A percentile compares a stretch with the other conserved stretches of the same genome.
Conservation (phyloP, 2,797 vertebrate genomes). For the Varecia variegata region DNA sequence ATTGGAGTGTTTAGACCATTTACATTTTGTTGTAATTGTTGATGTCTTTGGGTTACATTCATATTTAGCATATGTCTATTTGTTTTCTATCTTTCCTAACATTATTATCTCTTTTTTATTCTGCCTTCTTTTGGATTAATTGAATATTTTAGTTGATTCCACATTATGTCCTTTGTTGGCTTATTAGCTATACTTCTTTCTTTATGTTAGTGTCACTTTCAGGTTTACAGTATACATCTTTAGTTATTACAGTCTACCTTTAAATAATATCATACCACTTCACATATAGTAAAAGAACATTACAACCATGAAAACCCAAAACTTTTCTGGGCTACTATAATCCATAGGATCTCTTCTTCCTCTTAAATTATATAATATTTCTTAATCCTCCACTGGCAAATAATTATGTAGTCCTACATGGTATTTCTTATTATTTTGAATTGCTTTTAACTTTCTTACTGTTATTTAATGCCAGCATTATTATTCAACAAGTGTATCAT, state of each 20-base stretch:
- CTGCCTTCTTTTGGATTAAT: background rate
- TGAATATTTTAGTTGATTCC: background rate
- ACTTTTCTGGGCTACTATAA: background rate
- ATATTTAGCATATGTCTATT: background rate
- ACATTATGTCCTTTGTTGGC: background rate
- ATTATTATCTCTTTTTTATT: background rate
- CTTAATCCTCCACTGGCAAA: background rate
- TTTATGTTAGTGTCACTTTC: background rate
- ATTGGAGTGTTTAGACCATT: background rate
- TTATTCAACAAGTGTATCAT: background rate
- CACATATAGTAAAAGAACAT: background rate
- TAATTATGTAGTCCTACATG: background rate
- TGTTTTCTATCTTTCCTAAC: background rate
- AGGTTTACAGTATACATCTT: background rate
- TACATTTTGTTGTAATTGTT: background rate
- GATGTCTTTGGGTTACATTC: background rate
- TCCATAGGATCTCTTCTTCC: background rate
- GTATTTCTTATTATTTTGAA: background rate
- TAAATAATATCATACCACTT: background rate
- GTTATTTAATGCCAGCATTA: background rate
- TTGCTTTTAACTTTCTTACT: background rate
- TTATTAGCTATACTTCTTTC: background rate
- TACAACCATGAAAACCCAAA: background rate
- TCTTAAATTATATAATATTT: background rate
- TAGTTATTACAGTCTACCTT: background rate